Base-by-base conservation (phyloP, 2,888 invertebrate genomes). In the Dexiosoma caninum region DNA sequence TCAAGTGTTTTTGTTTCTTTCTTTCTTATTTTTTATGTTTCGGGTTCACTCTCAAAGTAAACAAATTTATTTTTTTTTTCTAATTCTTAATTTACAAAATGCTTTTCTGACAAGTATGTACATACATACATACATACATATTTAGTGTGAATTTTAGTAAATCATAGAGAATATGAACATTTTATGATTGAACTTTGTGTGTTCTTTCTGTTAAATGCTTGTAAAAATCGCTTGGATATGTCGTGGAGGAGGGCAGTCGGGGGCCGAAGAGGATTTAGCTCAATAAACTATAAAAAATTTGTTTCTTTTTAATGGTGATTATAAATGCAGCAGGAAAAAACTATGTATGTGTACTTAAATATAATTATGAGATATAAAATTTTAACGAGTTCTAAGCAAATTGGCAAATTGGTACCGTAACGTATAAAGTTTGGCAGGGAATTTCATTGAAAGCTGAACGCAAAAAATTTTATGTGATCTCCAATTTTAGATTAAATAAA, bases 11-110 rank as follows among this genome's bases (percentile, higher is more conserved):
- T 42, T 35, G 14, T 55, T 69, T 9, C 37, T 57, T 21, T 49
- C 32, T 30, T 23, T 42, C 10, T 9, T 60, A n/a, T n/a, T n/a
- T n/a, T n/a, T n/a, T n/a, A n/a, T n/a, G n/a, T n/a, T 72, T 32
- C 53, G 42, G 16, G 19, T 62, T 57, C 32, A 32, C 35, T 75
- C 10, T 49, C 4, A 66, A 75, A 75, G 59, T 35, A 76, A 69
- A 76, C 69, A 76, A 76, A 76, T 51, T 67, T 30, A 27, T 49
- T 66, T 49, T 16, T 40, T 40, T 46, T 4, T 12, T 51, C 37
- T 23, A n/a, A n/a, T 51, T 37, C 46, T 70, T 35, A 55, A 46
- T 70, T 35, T 8, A 23, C 8, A 49, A 72, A 53, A 42, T 53
- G 32, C 42, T 62, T 30, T 71, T 51, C 40, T 40, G 19, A 44